Evolutionary conservation across 2,797 vertebrate genomes (phyloP), one percentile per base, ranked within the genome.

Genomic region (Macrochelys suwanniensis): DNA sequence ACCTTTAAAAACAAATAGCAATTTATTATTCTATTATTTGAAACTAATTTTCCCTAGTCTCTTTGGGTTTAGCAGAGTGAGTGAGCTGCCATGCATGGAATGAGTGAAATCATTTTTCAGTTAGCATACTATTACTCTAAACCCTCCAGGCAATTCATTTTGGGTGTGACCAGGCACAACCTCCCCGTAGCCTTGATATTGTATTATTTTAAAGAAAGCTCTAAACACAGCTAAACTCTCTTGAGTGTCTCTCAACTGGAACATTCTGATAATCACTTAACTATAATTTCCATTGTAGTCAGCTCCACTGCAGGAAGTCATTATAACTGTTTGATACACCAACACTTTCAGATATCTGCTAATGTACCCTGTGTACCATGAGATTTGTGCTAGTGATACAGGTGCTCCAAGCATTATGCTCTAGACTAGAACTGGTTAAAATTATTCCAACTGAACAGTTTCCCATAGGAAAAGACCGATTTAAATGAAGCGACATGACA

Each of bases 161-260:
- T 28, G 85, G 78, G 33, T 86, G 57, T 87, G 65, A 84, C 68
- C 89, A 80, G 92, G 89, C 82, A 80, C 2, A 82, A 0, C 77
- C 25, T n/a, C 54, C 94, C 74, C 59, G 90, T 53, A 82, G 4
- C 56, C 0, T 4, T 85, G 51, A 4, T 76, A 57, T 82, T 85
- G 17, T 92, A 82, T 95, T 84, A 57, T 92, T 82, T 94, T 56
- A 80, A 87, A 87, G 51, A 79, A 17, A 91, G 26, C 56, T 82
- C 4, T 76, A 74, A 28, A 61, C 11, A 17, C 47, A 61, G 37
- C 56, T 74, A 92, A 85, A 42, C 6, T 89, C 49, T 89, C 86
- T 54, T 82, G 88, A 89, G 78, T 23, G 57, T 53, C 56, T 31
- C 68, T 94, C 10, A 31, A 59, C 23, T 45, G 59, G 59, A 85